These are phyloP conservation scores for Rhabdophis nuchalis DNA, from an alignment of 2,797 vertebrate genomes.

Conservation along the genomic window DNA sequence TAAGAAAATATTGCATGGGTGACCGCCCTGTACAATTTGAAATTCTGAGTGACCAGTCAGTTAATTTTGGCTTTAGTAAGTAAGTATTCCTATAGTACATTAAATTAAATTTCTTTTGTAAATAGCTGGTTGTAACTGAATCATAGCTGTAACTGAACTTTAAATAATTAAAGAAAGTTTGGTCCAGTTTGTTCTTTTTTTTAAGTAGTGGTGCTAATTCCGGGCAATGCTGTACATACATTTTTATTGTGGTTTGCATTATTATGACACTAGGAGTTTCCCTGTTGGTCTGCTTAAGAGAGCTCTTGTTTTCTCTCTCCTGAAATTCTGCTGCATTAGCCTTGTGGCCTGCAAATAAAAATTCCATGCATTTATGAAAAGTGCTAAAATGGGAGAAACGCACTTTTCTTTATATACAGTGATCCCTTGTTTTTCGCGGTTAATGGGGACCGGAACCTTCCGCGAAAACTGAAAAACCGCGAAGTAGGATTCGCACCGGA, in stretches of 20 bases:
- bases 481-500: too few relatives aligned
- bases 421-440: too few relatives aligned
- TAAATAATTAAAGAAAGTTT: background rate
- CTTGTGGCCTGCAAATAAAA: background rate
- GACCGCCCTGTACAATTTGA: conserved; percentile 88
- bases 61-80: conserved; percentile 93
- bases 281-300: background rate
- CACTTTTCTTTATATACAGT: background rate
- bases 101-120: background rate
- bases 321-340: background rate
- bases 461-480: too few relatives aligned
- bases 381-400: background rate
- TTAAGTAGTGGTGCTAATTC: background rate
- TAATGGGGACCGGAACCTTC: too few relatives aligned
- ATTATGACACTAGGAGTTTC: background rate
- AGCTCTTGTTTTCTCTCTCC: too few relatives aligned
- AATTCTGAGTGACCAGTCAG: conserved; percentile 91
- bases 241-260: background rate
- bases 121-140: background rate
- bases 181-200: background rate
- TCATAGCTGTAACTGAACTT: background rate
- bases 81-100: conserved; percentile 67
- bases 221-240: background rate
- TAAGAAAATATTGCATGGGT: conserved; percentile 94
- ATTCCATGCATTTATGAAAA: background rate